Percentiles rank a stretch among this genome's conserved stretches.
These are phyloP conservation scores for Coptodon rendalli DNA, from an alignment of 2,113 vertebrate genomes.

Conservation along the genomic window DNA sequence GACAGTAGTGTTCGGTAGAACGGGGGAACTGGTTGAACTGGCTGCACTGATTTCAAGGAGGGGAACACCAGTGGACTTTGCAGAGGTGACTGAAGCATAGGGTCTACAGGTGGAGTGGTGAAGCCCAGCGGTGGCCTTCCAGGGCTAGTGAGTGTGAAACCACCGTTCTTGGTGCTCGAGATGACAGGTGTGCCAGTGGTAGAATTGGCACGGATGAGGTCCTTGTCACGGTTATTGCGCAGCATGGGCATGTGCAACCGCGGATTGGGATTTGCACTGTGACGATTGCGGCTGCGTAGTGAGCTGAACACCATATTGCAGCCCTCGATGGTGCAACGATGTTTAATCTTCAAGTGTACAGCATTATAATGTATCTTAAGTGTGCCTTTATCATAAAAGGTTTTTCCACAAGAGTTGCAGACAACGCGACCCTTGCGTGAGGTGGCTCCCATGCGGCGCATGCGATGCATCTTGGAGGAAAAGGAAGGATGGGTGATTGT, in stretches of 20 bases:
- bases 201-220: conserved; percentile 91
- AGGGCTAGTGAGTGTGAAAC: conserved; percentile 89
- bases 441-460: conserved; percentile 94
- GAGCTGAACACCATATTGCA: conserved; percentile 99
- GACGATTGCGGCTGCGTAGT: conserved; percentile 93
- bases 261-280: conserved; percentile 98
- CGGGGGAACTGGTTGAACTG: conserved; percentile 95
- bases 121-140: conserved; percentile 92
- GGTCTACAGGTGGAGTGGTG: conserved; percentile 90
- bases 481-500: conserved; percentile 72
- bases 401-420: conserved; percentile 98
- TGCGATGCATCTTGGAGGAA: conserved; percentile 94
- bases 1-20: conserved; percentile 96
- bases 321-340: conserved; percentile 96
- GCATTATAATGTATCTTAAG: conserved; percentile 99
- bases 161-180: conserved; percentile 88
- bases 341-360: conserved; percentile 98
- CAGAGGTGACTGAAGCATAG: conserved; percentile 88
- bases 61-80: conserved; percentile 92
- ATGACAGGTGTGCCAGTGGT: conserved; percentile 90
- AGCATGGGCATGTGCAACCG: conserved; percentile 99
- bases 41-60: conserved; percentile 93
- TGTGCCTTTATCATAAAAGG: conserved; percentile 98
- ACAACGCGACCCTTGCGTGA: conserved; percentile 96
- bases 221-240: conserved; percentile 97